A percentile compares a stretch with the other conserved stretches of the same genome.
phyloP scores from a whole-genome alignment of 1,140 invertebrate species.

The Drosophila auraria region DNA sequence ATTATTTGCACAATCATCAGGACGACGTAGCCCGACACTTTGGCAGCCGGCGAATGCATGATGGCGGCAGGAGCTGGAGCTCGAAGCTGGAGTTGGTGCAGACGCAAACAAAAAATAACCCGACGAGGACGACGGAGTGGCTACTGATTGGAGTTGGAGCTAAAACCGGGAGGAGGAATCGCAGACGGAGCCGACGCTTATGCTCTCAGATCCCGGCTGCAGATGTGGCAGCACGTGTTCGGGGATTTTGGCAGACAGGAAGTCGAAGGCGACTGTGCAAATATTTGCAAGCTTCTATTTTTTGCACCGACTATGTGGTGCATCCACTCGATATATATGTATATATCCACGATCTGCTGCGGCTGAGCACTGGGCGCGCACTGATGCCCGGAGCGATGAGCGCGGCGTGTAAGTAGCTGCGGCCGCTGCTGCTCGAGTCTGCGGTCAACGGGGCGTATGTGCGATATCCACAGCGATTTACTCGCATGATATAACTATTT shows the following conservation, averaged over 20 bases:
- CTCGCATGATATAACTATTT: slow-evolving; percentile 84
- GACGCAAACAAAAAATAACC: slow-evolving; percentile 15
- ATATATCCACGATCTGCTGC: slow-evolving; percentile 64
- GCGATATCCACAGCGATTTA: slow-evolving; percentile 79
- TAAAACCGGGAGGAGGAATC: slow-evolving; percentile 22
- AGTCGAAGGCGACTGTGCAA: slow-evolving; percentile 51
- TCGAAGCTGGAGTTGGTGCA: background rate
- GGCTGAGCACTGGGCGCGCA: slow-evolving; percentile 73
- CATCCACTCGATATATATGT: slow-evolving; percentile 16
- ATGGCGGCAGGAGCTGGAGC: slow-evolving; percentile 44
- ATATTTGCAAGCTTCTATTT: slow-evolving; percentile 56
- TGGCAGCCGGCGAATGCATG: slow-evolving; percentile 78
- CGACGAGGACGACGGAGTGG: slow-evolving; percentile 14
- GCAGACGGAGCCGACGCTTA: slow-evolving; percentile 4
- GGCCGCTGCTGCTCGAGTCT: slow-evolving; percentile 19
- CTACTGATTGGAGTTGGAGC: slow-evolving; percentile 56
- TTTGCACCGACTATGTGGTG: slow-evolving; percentile 19
- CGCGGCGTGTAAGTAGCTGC: slow-evolving; percentile 68
- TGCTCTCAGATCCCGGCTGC: slow-evolving; percentile 59
- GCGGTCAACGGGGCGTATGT: slow-evolving; percentile 77
- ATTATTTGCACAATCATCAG: slow-evolving; percentile 85
- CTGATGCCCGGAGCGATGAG: slow-evolving; percentile 66
- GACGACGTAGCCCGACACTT: slow-evolving; percentile 80
- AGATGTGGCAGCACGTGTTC: slow-evolving; percentile 71
- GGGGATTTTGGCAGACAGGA: slow-evolving; percentile 70